These are phyloP conservation scores for Alcedo quadribrachys DNA, from an alignment of 2,797 vertebrate genomes.

Conservation along the genomic window DNA sequence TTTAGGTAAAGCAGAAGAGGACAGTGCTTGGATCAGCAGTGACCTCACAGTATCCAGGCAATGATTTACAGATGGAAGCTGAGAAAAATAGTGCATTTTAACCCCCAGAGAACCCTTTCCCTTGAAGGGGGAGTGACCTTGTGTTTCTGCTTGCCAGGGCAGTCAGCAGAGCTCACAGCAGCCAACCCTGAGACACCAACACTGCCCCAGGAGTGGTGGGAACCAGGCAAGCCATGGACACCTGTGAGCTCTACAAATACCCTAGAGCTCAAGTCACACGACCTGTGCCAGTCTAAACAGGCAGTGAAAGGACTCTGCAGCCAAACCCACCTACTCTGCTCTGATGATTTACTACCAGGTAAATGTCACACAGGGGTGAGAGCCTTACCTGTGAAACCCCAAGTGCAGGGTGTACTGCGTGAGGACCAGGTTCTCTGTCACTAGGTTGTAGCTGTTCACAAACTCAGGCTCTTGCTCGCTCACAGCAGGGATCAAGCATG, in stretches of 20 bases:
- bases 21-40: background rate
- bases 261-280: rapidly evolving
- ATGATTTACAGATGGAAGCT: background rate
- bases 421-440: constrained; percentile 96
- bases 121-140: background rate
- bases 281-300: background rate
- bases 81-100: background rate
- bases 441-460: constrained; percentile 91
- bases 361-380: rapidly evolving
- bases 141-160: rapidly evolving
- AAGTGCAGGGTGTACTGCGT: constrained; percentile 92
- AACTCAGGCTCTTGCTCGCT: constrained; percentile 86
- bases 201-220: background rate
- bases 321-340: background rate
- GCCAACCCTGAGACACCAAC: rapidly evolving
- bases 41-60: constrained; percentile 57
- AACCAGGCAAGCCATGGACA: background rate
- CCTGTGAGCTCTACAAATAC: background rate
- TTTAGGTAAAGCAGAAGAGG: constrained; percentile 37
- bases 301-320: background rate
- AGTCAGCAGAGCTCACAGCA: rapidly evolving
- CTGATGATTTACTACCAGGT: background rate
- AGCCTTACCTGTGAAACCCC: constrained; percentile 86
- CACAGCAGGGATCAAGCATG: constrained; percentile 89
- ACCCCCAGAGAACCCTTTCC: background rate